These are phyloP conservation scores for Esox niger DNA, from an alignment of 2,113 vertebrate genomes.

Conservation along the genomic window DNA sequence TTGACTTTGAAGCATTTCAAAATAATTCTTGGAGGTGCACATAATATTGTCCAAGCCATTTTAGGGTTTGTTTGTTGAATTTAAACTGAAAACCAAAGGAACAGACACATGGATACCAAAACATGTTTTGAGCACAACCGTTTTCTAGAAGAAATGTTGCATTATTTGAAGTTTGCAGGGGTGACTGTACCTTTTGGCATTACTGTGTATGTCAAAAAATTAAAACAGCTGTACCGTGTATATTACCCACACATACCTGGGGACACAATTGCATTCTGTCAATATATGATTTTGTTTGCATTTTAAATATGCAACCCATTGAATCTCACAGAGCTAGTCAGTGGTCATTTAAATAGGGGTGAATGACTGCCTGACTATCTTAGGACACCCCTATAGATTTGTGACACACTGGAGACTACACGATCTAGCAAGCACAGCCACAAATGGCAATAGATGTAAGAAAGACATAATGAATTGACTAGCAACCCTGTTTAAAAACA, in stretches of 20 bases:
- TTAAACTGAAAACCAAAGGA: no score
- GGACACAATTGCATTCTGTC: conserved; percentile 18
- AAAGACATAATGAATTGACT: conserved; percentile 29
- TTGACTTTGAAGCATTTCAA: no score
- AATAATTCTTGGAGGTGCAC: no score
- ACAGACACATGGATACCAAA: no score
- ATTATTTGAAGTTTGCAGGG: no score
- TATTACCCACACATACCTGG: no score
- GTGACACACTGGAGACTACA: conserved; percentile 62
- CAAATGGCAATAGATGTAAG: conserved; percentile 46
- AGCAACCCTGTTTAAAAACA: conserved; percentile 6
- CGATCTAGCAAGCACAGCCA: conserved; percentile 14
- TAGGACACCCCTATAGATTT: conserved; percentile 22
- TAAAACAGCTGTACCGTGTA: conserved; percentile 24
- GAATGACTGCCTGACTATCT: conserved; percentile 20
- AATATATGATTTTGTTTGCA: conserved; percentile 18
- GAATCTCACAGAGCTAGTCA: neutral
- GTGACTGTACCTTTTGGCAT: no score
- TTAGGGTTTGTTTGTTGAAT: no score
- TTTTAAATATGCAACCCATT: neutral
- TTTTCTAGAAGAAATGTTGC: no score
- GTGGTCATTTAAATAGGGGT: conserved; percentile 14
- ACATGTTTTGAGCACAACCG: no score
- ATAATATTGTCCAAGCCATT: no score
- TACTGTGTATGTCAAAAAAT: conserved; percentile 25